Evolutionary conservation across 1,140 invertebrate genomes (phyloP).

Genomic region (Drusus annulatus): DNA sequence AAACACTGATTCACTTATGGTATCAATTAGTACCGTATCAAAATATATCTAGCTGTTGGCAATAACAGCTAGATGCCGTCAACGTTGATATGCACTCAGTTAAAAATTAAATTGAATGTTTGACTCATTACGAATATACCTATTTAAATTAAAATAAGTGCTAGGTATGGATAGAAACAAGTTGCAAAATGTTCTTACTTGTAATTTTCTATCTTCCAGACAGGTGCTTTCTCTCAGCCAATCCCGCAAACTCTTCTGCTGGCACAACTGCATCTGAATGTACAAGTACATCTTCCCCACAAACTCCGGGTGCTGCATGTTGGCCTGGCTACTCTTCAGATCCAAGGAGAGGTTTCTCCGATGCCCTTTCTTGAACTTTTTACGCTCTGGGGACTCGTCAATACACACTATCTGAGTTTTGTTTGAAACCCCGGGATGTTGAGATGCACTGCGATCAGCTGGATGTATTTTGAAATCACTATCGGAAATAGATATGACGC

Average conservation of each 20-base stretch:
- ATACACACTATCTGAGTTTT: conserved; percentile 42
- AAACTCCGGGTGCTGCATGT: conserved; percentile 37
- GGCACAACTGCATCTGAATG: conserved; percentile 98
- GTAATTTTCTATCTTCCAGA: conserved; percentile 64
- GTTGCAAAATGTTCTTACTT: conserved; percentile 59
- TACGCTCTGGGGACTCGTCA: conserved; percentile 32
- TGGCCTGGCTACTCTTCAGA: conserved; percentile 56
- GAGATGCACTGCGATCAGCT: background rate
- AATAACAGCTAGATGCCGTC: too few species aligned
- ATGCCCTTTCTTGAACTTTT: conserved; percentile 50
- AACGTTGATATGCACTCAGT: too few species aligned
- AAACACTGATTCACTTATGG: too few species aligned
- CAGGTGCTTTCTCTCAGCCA: conserved; percentile 81
- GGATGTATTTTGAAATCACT: conserved; percentile 28
- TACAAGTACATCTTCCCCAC: conserved; percentile 83
- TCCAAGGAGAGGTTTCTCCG: conserved; percentile 69
- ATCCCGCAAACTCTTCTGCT: conserved; percentile 89
- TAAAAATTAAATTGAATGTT: too few species aligned
- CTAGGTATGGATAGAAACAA: too few species aligned
- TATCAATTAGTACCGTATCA: too few species aligned
- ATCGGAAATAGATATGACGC: conserved; percentile 50
- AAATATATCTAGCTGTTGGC: too few species aligned
- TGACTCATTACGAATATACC: too few species aligned
- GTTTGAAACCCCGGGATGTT: background rate
- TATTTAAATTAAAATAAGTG: too few species aligned